Evolutionary conservation across 2,797 vertebrate species (phyloP), one percentile per base, ranked within the genome.

Genomic region (Phrynocephalus vlangalii): DNA sequence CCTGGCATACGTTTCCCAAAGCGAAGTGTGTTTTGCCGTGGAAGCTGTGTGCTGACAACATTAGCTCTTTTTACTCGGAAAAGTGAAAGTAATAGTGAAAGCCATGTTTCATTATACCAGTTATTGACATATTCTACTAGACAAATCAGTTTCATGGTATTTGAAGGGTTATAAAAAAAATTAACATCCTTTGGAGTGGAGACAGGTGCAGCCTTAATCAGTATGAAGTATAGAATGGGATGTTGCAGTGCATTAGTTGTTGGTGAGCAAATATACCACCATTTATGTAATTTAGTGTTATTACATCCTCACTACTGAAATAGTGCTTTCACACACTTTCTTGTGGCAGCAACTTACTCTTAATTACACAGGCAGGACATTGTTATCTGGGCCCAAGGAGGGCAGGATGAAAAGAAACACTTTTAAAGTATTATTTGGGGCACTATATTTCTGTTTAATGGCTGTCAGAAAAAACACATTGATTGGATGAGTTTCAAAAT

Each of bases 91-190:
- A 13, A 56, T 63, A 63, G 38, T 44, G 38, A 44, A 63, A 63
- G 85, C 82, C 89, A 91, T 63, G 44, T 70, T n/a, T 84, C 48
- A 63, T n/a, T 84, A 68, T 82, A 28, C 60, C 9, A 78, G 50
- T 56, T 86, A 81, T 89, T 94, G 92, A 93, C 93, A 91, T 94
- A 92, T 83, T 28, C 73, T 90, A 72, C 86, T 92, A 86, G 71
- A 82, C 87, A 86, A 79, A 87, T 2, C 81, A 70, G 50, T 90
- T 86, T 93, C 91, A 93, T 92, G 87, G 84, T 91, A 79, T 88
- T 84, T 92, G 84, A 92, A 93, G 80, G 83, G 90, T 95, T 95
- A 90, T 81, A 95, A 95, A 95, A 38, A n/a, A 95, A 96, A 94
- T 95, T 91, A 95, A 93, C 79, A 90, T 89, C 75, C 76, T 91